A percentile compares a stretch with the other conserved stretches of the same genome.
These are phyloP conservation scores for Drosophila cyrtoloma DNA, from an alignment of 2,888 invertebrate genomes.

Conservation along the genomic window DNA sequence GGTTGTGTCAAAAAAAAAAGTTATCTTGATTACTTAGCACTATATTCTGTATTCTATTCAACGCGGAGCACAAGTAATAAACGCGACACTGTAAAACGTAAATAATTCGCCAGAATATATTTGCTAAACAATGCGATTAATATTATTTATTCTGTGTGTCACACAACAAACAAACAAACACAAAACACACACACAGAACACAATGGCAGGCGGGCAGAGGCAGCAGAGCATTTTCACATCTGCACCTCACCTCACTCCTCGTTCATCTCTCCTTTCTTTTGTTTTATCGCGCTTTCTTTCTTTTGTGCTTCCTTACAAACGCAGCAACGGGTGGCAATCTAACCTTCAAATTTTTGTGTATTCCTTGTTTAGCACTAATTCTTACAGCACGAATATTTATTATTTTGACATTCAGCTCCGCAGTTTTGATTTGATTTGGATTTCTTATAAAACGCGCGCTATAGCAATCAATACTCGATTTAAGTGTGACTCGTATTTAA, in stretches of 20 bases:
- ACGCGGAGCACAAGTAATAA: slow-evolving; percentile 41
- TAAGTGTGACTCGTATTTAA: slow-evolving; percentile 47
- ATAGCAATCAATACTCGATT: slow-evolving; percentile 57
- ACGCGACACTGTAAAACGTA: slow-evolving; percentile 51
- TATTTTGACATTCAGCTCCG: slow-evolving; percentile 33
- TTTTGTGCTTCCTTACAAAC: slow-evolving; percentile 44
- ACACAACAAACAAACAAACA: slow-evolving; percentile 62
- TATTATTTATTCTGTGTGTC: slow-evolving; percentile 72
- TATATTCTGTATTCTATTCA: slow-evolving; percentile 36
- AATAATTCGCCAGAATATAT: slow-evolving; percentile 49
- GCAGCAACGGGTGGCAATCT: slow-evolving; percentile 72
- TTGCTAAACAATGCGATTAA: slow-evolving; percentile 69
- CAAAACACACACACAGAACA: neutral
- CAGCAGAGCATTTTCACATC: slow-evolving; percentile 37
- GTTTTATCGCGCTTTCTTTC: slow-evolving; percentile 73
- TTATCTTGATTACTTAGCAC: slow-evolving; percentile 62
- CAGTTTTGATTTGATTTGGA: slow-evolving; percentile 23
- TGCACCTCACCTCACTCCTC: slow-evolving; percentile 36
- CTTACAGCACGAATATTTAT: slow-evolving; percentile 49
- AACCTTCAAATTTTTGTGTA: slow-evolving; percentile 77
- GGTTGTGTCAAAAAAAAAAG: slow-evolving; percentile 63
- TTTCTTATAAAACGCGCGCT: slow-evolving; percentile 37
- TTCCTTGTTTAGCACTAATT: slow-evolving; percentile 59
- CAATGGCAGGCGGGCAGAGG: slow-evolving; percentile 4
- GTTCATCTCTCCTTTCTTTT: slow-evolving; percentile 19